These are phyloP conservation scores for Salpingus planirostris DNA, from an alignment of 2,888 invertebrate genomes.

Conservation along the genomic window DNA sequence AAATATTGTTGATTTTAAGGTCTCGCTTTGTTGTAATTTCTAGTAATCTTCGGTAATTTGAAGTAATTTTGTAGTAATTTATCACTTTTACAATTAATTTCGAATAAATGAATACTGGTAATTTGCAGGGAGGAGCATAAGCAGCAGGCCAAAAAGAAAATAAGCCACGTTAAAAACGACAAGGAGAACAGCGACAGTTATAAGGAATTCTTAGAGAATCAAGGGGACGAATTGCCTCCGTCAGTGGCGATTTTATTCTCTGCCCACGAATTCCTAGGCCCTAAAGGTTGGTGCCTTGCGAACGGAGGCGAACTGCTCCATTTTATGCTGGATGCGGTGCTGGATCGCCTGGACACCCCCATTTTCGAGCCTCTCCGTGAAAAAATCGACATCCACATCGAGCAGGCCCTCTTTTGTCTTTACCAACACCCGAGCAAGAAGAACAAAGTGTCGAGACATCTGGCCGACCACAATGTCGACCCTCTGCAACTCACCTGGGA, in stretches of 20 bases:
- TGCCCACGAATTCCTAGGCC: conserved; percentile 74
- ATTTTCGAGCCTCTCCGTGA: conserved; percentile 54
- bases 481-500: conserved; percentile 64
- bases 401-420: conserved; percentile 79
- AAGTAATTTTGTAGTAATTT: conserved; percentile 1
- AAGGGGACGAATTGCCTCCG: conserved; percentile 52
- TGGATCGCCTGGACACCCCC: conserved; percentile 60
- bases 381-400: conserved; percentile 68
- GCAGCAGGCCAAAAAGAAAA: conserved; percentile 47
- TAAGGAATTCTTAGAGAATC: conserved; percentile 27
- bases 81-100: no score
- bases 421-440: conserved; percentile 74
- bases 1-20: conserved; percentile 4
- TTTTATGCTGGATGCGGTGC: conserved; percentile 65
- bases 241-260: conserved; percentile 70
- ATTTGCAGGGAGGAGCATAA: conserved; percentile 56
- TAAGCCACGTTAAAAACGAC: conserved; percentile 32
- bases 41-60: background rate
- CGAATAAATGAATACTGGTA: no score
- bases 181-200: conserved; percentile 26
- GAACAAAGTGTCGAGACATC: conserved; percentile 52
- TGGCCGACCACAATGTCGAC: conserved; percentile 68
- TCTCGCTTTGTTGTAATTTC: background rate
- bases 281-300: conserved; percentile 65
- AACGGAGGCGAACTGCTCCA: conserved; percentile 69